These are phyloP conservation scores for Troilus luridus DNA, from an alignment of 2,888 invertebrate species.

Conservation along the genomic window DNA sequence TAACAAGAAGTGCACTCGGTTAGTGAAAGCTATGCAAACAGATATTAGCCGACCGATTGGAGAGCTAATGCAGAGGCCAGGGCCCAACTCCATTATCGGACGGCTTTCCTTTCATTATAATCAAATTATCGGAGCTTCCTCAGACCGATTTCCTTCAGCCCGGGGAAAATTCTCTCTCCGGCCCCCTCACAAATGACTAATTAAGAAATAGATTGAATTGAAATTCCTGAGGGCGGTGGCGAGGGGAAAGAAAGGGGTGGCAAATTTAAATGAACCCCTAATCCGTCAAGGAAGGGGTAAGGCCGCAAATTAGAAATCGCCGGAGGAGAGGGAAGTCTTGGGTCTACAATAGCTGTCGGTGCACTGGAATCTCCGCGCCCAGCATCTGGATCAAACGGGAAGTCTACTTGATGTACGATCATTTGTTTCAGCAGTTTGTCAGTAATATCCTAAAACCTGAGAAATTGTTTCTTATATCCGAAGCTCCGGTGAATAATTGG, in stretches of 20 bases:
- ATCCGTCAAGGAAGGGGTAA: conserved; percentile 63
- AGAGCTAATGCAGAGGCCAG: not conserved
- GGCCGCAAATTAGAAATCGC: conserved; percentile 58
- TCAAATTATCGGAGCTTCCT: conserved; percentile 54
- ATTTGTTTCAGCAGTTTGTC: no score
- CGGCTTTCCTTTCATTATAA: conserved; percentile 58
- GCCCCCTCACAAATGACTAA: conserved; percentile 63
- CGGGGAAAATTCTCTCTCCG: conserved; percentile 47
- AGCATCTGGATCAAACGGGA: no score
- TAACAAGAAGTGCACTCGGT: not conserved
- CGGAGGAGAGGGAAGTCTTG: not conserved
- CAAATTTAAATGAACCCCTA: conserved; percentile 64
- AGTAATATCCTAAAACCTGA: no score
- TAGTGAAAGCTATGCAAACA: conserved; percentile 3
- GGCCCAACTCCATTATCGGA: conserved; percentile 50
- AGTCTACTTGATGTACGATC: no score
- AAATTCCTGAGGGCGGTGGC: conserved; percentile 60
- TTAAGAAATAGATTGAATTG: conserved; percentile 65
- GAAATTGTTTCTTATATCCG: no score
- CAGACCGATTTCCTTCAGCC: conserved; percentile 46
- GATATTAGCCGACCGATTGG: conserved; percentile 29
- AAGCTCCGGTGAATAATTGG: no score
- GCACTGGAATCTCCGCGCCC: not conserved
- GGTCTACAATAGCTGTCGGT: conserved; percentile 36
- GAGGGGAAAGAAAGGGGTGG: conserved; percentile 60